Conservation (phyloP, 2,113 vertebrate species). For the Apus apus region DNA sequence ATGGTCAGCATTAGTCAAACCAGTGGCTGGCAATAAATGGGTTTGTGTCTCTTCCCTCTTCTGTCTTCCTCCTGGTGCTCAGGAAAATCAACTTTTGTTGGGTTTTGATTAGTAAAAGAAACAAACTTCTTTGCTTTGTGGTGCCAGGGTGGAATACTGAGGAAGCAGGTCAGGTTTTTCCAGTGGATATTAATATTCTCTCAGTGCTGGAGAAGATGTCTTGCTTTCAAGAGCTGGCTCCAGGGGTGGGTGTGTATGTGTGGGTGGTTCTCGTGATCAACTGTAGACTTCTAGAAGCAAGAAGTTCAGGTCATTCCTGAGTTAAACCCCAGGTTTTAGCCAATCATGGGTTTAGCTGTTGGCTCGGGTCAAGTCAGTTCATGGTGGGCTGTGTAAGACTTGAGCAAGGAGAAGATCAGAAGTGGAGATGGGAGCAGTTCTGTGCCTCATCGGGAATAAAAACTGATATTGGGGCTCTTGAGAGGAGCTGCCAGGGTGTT, state of each 20-base stretch:
- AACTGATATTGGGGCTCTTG: neutral
- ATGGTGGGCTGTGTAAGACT: neutral
- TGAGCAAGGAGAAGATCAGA: neutral
- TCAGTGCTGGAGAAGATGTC: neutral
- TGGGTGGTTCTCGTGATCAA: constrained; percentile 9
- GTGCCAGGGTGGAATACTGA: neutral
- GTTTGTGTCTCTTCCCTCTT: neutral
- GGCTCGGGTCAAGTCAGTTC: neutral
- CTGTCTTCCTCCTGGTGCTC: neutral
- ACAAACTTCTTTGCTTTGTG: neutral
- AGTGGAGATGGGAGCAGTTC: fast-evolving
- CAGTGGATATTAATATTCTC: neutral
- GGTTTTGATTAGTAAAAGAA: neutral
- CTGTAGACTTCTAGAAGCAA: constrained; percentile 10
- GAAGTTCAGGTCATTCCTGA: neutral
- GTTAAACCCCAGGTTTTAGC: neutral
- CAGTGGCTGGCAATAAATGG: neutral
- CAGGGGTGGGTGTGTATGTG: neutral
- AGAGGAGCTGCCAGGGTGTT: neutral
- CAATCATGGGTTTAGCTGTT: neutral
- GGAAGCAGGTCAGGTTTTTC: neutral
- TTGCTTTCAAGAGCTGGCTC: constrained; percentile 22
- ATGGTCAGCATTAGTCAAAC: neutral
- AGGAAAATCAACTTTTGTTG: neutral
- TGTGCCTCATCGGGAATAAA: neutral